These are phyloP conservation scores for Drosophila novamexicana DNA, from an alignment of 1,140 invertebrate species.

Conservation along the genomic window DNA sequence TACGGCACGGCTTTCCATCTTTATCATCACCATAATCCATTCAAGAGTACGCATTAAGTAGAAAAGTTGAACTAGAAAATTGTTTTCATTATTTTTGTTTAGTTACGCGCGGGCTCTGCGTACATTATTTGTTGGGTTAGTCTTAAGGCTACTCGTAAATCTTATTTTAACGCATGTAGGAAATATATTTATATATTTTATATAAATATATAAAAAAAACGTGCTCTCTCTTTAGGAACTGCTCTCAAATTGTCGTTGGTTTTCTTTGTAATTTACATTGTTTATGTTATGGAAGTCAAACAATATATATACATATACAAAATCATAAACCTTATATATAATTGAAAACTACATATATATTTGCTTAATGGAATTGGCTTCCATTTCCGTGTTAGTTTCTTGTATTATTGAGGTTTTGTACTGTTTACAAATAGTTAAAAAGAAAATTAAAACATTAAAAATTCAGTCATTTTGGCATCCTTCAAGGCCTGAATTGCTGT, in stretches of 20 bases:
- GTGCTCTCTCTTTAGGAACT: slow-evolving; percentile 12
- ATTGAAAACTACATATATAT: neutral
- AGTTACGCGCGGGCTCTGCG: slow-evolving; percentile 35
- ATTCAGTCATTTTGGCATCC: slow-evolving; percentile 12
- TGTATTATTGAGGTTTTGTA: slow-evolving; percentile 3
- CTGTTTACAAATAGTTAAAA: slow-evolving; percentile 5
- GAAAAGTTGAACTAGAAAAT: slow-evolving; percentile 65
- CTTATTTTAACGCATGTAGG: slow-evolving; percentile 5
- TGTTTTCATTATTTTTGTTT: slow-evolving; percentile 30
- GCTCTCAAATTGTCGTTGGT: slow-evolving; percentile 29
- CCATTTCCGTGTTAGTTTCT: neutral
- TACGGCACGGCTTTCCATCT: neutral
- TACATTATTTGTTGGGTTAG: slow-evolving; percentile 37
- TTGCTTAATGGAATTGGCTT: neutral
- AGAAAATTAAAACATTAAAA: slow-evolving; percentile 8
- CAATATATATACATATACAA: neutral
- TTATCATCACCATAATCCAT: slow-evolving; percentile 9
- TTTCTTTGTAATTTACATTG: slow-evolving; percentile 8
- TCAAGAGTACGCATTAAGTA: slow-evolving; percentile 42
- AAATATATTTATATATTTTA: neutral
- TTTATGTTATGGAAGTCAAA: slow-evolving; percentile 19
- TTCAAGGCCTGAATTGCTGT: neutral
- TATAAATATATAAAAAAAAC: neutral
- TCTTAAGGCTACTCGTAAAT: slow-evolving; percentile 9
- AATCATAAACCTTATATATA: neutral